Conservation (phyloP, 2,113 vertebrate species). For the Struthio camelus region DNA sequence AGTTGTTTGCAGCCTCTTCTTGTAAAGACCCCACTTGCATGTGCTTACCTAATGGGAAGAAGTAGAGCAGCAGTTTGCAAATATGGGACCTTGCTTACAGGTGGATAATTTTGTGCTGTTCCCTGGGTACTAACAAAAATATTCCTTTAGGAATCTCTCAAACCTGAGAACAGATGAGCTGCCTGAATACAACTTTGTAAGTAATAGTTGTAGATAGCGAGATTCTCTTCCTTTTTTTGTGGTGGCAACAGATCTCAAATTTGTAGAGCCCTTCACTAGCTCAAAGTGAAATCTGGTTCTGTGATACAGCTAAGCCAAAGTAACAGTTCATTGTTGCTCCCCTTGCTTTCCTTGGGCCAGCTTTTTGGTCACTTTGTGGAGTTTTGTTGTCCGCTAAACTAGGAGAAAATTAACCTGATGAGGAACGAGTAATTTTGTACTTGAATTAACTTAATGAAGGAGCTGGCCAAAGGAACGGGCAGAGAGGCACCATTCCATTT, state of each 20-base stretch:
- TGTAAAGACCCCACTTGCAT: neutral
- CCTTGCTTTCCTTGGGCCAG: neutral
- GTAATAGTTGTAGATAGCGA: neutral
- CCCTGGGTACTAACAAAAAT: neutral
- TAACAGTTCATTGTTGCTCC: neutral
- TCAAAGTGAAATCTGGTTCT: neutral
- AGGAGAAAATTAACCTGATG: neutral
- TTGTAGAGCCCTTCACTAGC: neutral
- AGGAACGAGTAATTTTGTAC: neutral
- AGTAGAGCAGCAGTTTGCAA: neutral
- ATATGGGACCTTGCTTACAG: accelerated
- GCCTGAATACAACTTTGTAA: neutral
- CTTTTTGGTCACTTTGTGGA: neutral
- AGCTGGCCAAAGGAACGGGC: neutral
- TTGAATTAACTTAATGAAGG: neutral
- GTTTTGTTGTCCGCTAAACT: neutral
- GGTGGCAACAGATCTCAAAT: neutral
- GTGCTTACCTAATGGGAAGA: neutral
- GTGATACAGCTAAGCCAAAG: neutral
- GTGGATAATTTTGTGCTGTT: neutral
- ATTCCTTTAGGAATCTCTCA: neutral
- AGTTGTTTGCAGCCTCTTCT: neutral
- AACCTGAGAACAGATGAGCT: neutral
- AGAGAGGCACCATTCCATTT: neutral
- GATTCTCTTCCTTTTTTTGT: neutral